Evolutionary conservation across 2,113 vertebrate species (phyloP).

Genomic region (Anas platyrhynchos): DNA sequence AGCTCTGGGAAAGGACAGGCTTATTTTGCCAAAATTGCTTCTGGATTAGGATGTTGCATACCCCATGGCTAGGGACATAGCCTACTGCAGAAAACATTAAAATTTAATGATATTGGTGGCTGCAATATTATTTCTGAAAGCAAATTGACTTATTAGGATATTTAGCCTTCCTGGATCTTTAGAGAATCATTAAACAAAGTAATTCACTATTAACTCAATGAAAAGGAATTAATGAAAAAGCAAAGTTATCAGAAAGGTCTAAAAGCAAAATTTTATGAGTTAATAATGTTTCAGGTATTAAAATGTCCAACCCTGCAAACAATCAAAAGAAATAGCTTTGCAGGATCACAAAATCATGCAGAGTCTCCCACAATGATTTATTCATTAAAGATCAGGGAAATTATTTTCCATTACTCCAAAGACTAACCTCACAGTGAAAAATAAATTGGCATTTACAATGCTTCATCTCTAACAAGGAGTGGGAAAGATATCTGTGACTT

Average conservation of each 20-base stretch:
- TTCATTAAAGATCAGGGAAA: slow-evolving; percentile 54
- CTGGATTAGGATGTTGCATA: background rate
- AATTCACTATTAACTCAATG: slow-evolving; percentile 25
- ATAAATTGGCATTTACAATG: slow-evolving; percentile 54
- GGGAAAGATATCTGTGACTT: slow-evolving; percentile 9
- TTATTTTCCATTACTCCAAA: slow-evolving; percentile 48
- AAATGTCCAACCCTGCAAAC: slow-evolving; percentile 31
- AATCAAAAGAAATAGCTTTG: slow-evolving; percentile 36
- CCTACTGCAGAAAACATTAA: slow-evolving; percentile 44
- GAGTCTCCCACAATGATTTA: slow-evolving; percentile 24
- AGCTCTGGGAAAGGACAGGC: background rate
- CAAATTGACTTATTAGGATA: slow-evolving; percentile 15
- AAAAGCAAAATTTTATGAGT: slow-evolving; percentile 56
- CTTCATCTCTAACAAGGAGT: background rate
- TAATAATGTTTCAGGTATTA: slow-evolving; percentile 59
- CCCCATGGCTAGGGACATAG: background rate
- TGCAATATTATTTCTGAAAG: slow-evolving; percentile 38
- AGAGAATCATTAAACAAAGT: slow-evolving; percentile 57
- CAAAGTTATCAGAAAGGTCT: slow-evolving; percentile 57
- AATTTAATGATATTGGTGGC: slow-evolving; percentile 16
- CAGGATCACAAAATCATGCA: slow-evolving; percentile 29
- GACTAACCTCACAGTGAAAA: slow-evolving; percentile 44
- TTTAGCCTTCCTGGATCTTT: slow-evolving; percentile 5
- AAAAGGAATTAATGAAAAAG: slow-evolving; percentile 58
- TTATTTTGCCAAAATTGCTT: slow-evolving; percentile 33